Percentiles rank a stretch among this genome's conserved stretches.
These are phyloP conservation scores for Lycopodina hypogea DNA, from an alignment of 37 sponge, comb jelly and placozoan species.

Conservation along the genomic window DNA sequence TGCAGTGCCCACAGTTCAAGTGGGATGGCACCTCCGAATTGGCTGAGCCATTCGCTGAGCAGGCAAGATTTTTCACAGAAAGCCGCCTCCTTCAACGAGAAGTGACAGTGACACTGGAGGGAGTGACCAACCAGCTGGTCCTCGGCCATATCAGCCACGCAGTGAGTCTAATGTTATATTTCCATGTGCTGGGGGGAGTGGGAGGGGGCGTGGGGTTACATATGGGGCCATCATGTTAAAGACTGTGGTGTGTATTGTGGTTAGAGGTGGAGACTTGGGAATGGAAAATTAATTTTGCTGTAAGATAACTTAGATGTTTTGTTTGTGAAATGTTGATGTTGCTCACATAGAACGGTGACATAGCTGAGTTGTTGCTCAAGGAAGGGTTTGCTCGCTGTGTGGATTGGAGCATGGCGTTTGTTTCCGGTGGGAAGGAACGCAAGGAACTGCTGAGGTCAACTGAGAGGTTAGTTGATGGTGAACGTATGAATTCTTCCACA, in stretches of 20 bases:
- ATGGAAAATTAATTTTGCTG: too few species aligned
- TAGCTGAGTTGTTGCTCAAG: conserved; percentile 83
- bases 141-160: conserved; percentile 64
- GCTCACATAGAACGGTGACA: conserved; percentile 61
- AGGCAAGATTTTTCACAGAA: conserved; percentile 91
- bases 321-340: too few species aligned
- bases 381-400: conserved; percentile 96
- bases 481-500: not conserved
- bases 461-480: conserved; percentile 63
- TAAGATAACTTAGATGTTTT: too few species aligned
- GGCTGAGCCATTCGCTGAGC: conserved; percentile 88
- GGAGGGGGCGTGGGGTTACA: not conserved
- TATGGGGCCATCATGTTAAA: not conserved
- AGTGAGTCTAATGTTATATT: conserved; percentile 34
- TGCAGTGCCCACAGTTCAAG: conserved; percentile 74
- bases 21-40: conserved; percentile 65
- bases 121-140: conserved; percentile 70
- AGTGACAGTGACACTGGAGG: conserved; percentile 83
- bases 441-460: conserved; percentile 82
- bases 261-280: too few species aligned
- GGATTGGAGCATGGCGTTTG: conserved; percentile 94
- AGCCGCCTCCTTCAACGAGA: conserved; percentile 90
- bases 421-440: conserved; percentile 63
- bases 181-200: not conserved
- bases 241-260: too few species aligned